phyloP scores from a whole-genome alignment of 2,113 vertebrate species.

The Okapia johnstoni region DNA sequence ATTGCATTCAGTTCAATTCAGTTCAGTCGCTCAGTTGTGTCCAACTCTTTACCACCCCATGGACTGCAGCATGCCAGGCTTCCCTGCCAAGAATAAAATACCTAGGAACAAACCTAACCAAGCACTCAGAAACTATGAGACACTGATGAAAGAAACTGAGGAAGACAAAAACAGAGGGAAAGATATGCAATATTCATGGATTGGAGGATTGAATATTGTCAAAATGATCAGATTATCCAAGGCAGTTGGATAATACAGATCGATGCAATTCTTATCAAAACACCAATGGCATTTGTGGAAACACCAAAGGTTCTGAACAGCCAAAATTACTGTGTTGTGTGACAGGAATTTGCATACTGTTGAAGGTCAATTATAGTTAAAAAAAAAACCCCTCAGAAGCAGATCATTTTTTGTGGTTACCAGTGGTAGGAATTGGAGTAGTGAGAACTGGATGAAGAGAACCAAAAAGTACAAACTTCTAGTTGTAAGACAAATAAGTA shows the following conservation, averaged over 20 bases:
- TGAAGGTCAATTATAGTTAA: neutral
- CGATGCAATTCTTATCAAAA: neutral
- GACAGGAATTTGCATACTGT: neutral
- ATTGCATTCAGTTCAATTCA: neutral
- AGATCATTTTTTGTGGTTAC: neutral
- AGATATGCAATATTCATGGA: neutral
- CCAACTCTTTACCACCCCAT: neutral
- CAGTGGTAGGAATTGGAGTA: neutral
- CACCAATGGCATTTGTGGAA: neutral
- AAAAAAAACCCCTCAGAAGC: neutral
- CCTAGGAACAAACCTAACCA: neutral
- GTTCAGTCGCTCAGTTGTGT: neutral
- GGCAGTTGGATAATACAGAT: neutral
- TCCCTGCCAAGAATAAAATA: neutral
- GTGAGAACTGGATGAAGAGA: neutral
- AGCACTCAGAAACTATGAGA: neutral
- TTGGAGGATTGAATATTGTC: neutral
- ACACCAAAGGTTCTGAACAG: neutral
- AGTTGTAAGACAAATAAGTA: neutral
- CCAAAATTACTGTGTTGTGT: neutral
- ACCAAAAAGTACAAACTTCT: neutral
- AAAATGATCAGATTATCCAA: neutral
- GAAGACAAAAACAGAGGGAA: neutral
- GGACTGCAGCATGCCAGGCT: neutral
- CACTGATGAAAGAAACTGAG: neutral